Conservation (phyloP, 2,113 vertebrate species). For the Caranx ignobilis region DNA sequence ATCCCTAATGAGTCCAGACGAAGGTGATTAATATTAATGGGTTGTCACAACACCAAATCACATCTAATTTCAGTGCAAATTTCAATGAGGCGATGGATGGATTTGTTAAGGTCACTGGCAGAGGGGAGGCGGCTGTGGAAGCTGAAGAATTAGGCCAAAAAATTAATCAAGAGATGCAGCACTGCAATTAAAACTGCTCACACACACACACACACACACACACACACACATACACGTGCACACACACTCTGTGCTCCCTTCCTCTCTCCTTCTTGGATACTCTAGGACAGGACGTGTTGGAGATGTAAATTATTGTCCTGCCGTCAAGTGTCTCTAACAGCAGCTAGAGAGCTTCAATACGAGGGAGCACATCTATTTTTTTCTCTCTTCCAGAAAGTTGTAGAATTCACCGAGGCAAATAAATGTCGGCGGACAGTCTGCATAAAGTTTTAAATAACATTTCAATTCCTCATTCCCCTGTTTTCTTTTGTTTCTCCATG, state of each 20-base stretch:
- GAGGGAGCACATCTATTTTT: not conserved
- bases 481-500: constrained; percentile 56
- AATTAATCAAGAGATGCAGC: constrained; percentile 60
- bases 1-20: constrained; percentile 74
- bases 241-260: not conserved
- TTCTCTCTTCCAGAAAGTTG: not conserved
- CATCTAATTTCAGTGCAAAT: constrained; percentile 75
- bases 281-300: not conserved
- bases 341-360: not conserved
- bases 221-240: not conserved
- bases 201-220: not conserved
- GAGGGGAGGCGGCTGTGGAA: constrained; percentile 29
- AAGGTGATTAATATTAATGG: constrained; percentile 81
- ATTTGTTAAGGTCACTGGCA: constrained; percentile 71
- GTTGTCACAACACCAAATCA: constrained; percentile 74
- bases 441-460: constrained; percentile 32
- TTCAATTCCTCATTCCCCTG: constrained; percentile 47
- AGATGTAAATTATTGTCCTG: constrained; percentile 39
- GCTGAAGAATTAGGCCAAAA: constrained; percentile 42
- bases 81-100: constrained; percentile 61
- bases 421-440: not conserved
- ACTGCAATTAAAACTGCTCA: constrained; percentile 63
- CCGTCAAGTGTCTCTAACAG: not conserved
- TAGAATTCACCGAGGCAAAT: not conserved
- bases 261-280: constrained; percentile 13